phyloP scores from a whole-genome alignment of 2,113 vertebrate genomes.

The Amia ocellicauda region DNA sequence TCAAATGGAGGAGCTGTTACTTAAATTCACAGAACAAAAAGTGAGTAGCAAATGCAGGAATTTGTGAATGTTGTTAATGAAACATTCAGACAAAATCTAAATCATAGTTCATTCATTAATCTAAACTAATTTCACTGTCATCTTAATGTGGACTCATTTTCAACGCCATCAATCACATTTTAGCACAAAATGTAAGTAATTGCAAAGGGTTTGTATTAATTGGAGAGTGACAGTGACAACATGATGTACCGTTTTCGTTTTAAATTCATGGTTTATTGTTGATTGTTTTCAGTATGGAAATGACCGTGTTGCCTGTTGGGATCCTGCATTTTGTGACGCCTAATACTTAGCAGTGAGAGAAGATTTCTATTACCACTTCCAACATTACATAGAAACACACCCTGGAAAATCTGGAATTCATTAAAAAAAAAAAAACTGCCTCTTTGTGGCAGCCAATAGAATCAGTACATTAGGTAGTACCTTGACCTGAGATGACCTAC shows the following conservation, averaged over 20 bases:
- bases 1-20: no score
- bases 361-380: slow-evolving; percentile 30
- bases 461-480: no score
- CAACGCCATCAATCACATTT: background rate
- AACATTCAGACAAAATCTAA: no score
- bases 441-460: no score
- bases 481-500: no score
- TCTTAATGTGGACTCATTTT: no score
- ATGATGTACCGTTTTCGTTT: slow-evolving; percentile 22
- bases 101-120: background rate
- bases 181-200: background rate
- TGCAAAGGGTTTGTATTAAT: background rate
- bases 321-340: slow-evolving; percentile 39
- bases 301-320: slow-evolving; percentile 19
- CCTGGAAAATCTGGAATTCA: slow-evolving; percentile 31
- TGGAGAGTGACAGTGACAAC: background rate
- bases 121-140: background rate
- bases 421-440: no score
- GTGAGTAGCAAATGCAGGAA: no score
- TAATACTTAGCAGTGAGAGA: slow-evolving; percentile 32
- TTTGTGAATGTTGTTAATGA: no score
- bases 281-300: slow-evolving; percentile 20
- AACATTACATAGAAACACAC: slow-evolving; percentile 22
- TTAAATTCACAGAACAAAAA: no score
- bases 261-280: slow-evolving; percentile 18